Evolutionary conservation across 92 coral and sea anemone species (phyloP).

Genomic region (Parazoanthus atlanticus): DNA sequence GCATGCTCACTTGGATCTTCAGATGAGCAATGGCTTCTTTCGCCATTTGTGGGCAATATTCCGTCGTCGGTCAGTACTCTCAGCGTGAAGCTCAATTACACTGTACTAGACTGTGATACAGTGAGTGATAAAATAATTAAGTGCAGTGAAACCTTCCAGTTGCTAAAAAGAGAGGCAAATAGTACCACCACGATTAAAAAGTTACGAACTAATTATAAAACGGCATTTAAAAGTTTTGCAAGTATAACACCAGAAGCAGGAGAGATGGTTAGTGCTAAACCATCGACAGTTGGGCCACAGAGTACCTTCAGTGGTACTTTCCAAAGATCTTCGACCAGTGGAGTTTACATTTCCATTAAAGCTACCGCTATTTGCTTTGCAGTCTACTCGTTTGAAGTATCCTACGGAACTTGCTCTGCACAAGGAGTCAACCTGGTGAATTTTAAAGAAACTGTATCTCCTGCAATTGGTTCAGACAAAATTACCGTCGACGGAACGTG

Average conservation of each 20-base stretch:
- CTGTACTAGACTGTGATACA: not conserved
- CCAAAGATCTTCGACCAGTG: not conserved
- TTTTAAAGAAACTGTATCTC: not conserved
- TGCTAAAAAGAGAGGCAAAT: not conserved
- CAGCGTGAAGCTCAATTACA: not conserved
- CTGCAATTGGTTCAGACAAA: not conserved
- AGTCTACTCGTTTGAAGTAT: constrained; percentile 4
- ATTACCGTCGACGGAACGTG: constrained; percentile 1
- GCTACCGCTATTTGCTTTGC: not conserved
- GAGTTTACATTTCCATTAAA: not conserved
- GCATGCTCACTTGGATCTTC: not conserved
- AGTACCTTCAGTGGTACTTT: not conserved
- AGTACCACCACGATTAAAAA: not conserved
- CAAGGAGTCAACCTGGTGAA: not conserved
- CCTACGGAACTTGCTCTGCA: not conserved
- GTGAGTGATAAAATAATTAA: not conserved
- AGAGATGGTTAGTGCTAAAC: not conserved
- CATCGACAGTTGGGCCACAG: not conserved
- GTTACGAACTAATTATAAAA: not conserved
- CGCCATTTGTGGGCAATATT: not conserved
- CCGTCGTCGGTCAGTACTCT: not conserved
- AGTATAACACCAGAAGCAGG: not conserved
- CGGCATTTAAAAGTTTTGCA: not conserved
- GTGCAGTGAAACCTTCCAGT: not conserved
- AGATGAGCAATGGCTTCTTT: not conserved